These are phyloP conservation scores for Oryzias celebensis DNA, from an alignment of 2,113 vertebrate genomes.

Conservation along the genomic window DNA sequence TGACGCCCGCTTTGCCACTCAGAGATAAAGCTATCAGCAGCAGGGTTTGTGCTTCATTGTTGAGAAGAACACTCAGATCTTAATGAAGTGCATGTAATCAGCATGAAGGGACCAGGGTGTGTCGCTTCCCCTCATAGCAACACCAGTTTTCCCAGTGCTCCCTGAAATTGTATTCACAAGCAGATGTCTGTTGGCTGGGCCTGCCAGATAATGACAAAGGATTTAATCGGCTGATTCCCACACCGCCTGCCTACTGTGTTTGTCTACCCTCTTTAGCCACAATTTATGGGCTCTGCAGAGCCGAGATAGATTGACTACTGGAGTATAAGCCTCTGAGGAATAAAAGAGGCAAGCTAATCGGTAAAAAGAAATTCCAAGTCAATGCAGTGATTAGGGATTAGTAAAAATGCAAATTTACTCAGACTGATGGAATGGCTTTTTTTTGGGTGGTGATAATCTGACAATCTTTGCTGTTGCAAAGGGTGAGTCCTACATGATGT, in stretches of 20 bases:
- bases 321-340: slow-evolving; percentile 63
- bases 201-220: slow-evolving; percentile 76
- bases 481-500: neutral
- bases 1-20: slow-evolving; percentile 38
- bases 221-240: slow-evolving; percentile 75
- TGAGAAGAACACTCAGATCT: slow-evolving; percentile 42
- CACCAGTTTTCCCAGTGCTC: slow-evolving; percentile 42
- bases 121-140: slow-evolving; percentile 61
- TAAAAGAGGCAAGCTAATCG: slow-evolving; percentile 65
- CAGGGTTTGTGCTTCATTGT: slow-evolving; percentile 41
- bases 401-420: slow-evolving; percentile 72
- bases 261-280: slow-evolving; percentile 71
- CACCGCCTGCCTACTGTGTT: slow-evolving; percentile 67
- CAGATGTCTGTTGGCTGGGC: slow-evolving; percentile 73
- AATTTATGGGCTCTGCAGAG: slow-evolving; percentile 71
- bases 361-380: slow-evolving; percentile 66
- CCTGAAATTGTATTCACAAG: slow-evolving; percentile 64
- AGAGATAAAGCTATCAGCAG: slow-evolving; percentile 59
- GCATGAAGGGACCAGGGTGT: slow-evolving; percentile 58
- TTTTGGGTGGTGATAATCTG: slow-evolving; percentile 10
- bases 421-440: slow-evolving; percentile 64
- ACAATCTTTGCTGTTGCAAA: slow-evolving; percentile 5
- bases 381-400: slow-evolving; percentile 69
- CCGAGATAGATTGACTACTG: slow-evolving; percentile 68
- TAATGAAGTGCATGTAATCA: slow-evolving; percentile 56